Base-by-base conservation (phyloP, 2,113 vertebrate species). In the Psilopsiagon aymara region DNA sequence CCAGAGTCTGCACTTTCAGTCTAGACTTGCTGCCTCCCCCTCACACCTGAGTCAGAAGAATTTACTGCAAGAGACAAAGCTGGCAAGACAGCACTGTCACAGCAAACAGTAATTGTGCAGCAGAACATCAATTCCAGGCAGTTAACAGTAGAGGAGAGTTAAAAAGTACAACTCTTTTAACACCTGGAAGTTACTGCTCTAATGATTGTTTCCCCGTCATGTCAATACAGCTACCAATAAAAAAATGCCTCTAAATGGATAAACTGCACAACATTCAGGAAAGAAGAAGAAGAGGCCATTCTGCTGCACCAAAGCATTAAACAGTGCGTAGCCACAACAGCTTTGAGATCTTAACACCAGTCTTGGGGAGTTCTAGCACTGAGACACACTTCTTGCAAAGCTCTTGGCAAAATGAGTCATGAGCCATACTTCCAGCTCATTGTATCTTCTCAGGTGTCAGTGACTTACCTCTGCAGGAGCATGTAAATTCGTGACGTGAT, bases 401-500 rank as follows among this genome's bases (percentile, higher is more conserved):
- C 41, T 76, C 93, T 85, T 63, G 63, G 43, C 44, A 77, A 91
- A 93, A 63, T 6, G 13, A 60, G 11, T 12, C 17, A 90, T 24
- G 25, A 59, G 31, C 37, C 25, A 6, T 23, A 25, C 47, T 64
- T 67, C 13, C 43, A 87, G 60, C 16, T 82, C 23, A 35, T 16
- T 73, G 1, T 9, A 8, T 24, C 29, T 69, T 51, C 46, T 19
- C 21, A 67, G 53, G 35, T 6, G 62, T 12, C 31, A 67, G 35
- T 17, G 19, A 33, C 46, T 31, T 92, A 99, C 99, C 99, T 98
- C 97, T 99, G 99, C 82, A 99, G 97, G 81, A 99, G 96, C 99
- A 99, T 99, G 97, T 99, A 99, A 96, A 99, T 99, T 25, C 99
- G 99, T 7, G 99, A 99, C 0, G 99, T 99, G 94, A 99, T 99